These are phyloP conservation scores for Spodoptera littoralis DNA, from an alignment of 2,888 invertebrate species.

Conservation along the genomic window DNA sequence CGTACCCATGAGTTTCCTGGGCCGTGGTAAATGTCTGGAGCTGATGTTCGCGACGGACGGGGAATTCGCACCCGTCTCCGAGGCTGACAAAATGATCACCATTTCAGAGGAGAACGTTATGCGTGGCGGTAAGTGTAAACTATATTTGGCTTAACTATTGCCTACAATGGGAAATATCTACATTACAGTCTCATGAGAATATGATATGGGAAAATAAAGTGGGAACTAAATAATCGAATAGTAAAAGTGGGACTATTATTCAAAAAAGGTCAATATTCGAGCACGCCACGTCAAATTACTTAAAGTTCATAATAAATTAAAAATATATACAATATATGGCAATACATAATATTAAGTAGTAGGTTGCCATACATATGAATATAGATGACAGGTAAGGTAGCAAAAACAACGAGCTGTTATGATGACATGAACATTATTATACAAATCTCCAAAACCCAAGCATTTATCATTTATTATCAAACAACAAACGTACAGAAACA, in stretches of 20 bases:
- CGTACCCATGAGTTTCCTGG: slow-evolving; percentile 90
- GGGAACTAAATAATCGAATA: background rate
- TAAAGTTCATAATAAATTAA: background rate
- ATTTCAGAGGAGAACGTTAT: slow-evolving; percentile 53
- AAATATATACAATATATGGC: slow-evolving; percentile 21
- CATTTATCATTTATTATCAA: slow-evolving; percentile 3
- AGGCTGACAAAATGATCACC: slow-evolving; percentile 90
- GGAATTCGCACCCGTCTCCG: slow-evolving; percentile 96
- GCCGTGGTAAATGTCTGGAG: slow-evolving; percentile 83
- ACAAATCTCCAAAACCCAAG: slow-evolving; percentile 21
- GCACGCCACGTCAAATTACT: slow-evolving; percentile 40
- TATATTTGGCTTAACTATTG: slow-evolving; percentile 6
- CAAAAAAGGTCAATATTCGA: slow-evolving; percentile 38
- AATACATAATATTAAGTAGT: slow-evolving; percentile 10
- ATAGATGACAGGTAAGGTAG: slow-evolving; percentile 28
- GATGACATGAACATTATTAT: slow-evolving; percentile 11
- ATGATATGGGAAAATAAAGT: background rate
- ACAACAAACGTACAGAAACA: slow-evolving; percentile 13
- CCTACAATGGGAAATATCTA: background rate
- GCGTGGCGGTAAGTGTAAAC: slow-evolving; percentile 56
- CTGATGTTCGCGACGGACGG: slow-evolving; percentile 92
- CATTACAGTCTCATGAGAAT: background rate
- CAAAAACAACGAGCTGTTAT: slow-evolving; percentile 30
- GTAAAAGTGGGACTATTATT: slow-evolving; percentile 1
- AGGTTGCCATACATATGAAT: slow-evolving; percentile 10